These are phyloP conservation scores for Hypocryptadius cinnamomeus DNA, from an alignment of 2,113 vertebrate species.

Conservation along the genomic window DNA sequence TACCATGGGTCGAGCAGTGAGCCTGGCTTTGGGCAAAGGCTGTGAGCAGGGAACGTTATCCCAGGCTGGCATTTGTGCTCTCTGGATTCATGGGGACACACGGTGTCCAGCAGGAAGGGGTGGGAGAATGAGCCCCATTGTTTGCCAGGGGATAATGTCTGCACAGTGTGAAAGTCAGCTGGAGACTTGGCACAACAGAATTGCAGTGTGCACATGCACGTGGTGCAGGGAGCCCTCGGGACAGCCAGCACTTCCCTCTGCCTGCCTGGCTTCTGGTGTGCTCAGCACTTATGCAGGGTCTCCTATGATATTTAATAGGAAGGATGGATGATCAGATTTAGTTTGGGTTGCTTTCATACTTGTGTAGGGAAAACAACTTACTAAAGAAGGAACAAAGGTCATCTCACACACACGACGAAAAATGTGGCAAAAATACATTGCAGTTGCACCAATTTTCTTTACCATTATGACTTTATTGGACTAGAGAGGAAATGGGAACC, in stretches of 20 bases:
- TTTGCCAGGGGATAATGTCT: constrained; percentile 12
- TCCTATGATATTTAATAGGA: fast-evolving
- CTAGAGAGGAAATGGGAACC: not conserved
- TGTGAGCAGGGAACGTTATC: not conserved
- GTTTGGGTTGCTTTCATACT: not conserved
- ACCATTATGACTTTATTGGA: not conserved
- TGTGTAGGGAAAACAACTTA: not conserved
- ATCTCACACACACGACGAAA: not conserved
- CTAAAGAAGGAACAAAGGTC: not conserved
- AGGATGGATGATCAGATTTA: not conserved
- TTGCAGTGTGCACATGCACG: not conserved
- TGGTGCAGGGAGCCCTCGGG: not conserved
- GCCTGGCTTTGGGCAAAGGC: not conserved
- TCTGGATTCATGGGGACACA: not conserved
- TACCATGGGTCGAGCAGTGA: not conserved
- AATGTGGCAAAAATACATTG: not conserved
- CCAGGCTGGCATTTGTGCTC: not conserved
- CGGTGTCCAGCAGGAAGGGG: not conserved
- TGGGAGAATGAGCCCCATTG: constrained; percentile 26
- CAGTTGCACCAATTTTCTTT: not conserved
- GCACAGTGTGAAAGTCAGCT: constrained; percentile 13
- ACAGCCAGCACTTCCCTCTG: not conserved
- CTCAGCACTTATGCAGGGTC: fast-evolving
- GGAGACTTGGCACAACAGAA: not conserved
- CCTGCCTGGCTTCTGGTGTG: not conserved